Conservation (phyloP, 2,113 vertebrate genomes). For the Tachuris rubrigastra region DNA sequence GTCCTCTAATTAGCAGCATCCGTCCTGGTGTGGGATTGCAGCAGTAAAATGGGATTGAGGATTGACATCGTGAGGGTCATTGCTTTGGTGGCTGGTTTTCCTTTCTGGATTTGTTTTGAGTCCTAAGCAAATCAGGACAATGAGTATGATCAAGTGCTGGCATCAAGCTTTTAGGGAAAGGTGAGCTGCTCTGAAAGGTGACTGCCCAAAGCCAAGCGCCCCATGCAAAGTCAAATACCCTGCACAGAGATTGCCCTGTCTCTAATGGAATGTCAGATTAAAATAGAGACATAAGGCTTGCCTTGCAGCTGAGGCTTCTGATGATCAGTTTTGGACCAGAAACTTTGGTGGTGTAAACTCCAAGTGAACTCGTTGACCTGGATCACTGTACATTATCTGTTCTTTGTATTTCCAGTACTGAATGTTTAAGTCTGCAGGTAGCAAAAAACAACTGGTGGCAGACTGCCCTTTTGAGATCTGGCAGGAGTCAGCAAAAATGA, state of each 20-base stretch:
- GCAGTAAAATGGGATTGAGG: background rate
- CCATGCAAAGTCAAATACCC: background rate
- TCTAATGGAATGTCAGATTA: background rate
- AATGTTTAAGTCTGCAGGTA: background rate
- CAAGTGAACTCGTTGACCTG: background rate
- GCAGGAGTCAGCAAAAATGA: background rate
- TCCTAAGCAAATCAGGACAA: background rate
- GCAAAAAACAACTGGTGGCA: background rate
- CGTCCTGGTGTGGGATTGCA: rapidly evolving
- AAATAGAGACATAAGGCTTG: background rate
- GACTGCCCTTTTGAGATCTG: background rate
- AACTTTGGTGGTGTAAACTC: background rate
- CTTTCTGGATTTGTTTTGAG: background rate
- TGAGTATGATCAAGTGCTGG: background rate
- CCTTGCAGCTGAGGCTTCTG: background rate
- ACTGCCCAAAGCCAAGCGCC: background rate
- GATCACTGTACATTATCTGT: background rate
- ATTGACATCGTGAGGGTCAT: rapidly evolving
- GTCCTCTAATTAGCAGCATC: rapidly evolving
- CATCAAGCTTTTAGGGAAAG: background rate
- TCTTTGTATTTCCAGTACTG: background rate
- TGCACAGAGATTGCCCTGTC: background rate
- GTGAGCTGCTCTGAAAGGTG: background rate
- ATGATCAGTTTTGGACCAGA: background rate
- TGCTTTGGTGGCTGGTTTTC: background rate